Conservation (phyloP, 2,888 invertebrate genomes). For the Neoitamus cyanurus region DNA sequence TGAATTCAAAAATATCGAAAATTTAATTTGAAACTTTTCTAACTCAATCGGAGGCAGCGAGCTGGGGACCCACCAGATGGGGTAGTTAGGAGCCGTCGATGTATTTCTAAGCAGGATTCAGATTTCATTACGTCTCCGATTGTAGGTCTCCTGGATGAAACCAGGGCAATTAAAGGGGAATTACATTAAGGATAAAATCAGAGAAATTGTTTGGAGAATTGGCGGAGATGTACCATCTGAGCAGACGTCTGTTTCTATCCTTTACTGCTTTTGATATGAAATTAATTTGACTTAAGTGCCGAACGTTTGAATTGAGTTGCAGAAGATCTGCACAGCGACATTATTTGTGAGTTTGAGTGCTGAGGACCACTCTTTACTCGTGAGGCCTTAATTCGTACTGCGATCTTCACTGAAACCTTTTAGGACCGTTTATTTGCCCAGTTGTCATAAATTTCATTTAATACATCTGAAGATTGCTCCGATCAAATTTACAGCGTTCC, state of each 20-base stretch:
- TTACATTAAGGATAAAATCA: constrained; percentile 36
- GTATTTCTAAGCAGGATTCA: constrained; percentile 21
- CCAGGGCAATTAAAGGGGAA: constrained; percentile 37
- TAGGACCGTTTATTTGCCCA: background rate
- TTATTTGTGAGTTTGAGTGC: background rate
- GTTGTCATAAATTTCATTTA: background rate
- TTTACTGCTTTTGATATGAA: constrained; percentile 20
- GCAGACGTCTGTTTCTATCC: background rate
- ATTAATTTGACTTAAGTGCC: constrained; percentile 8
- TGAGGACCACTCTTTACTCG: too few relatives aligned
- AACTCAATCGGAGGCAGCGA: constrained; percentile 25
- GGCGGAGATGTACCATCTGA: background rate
- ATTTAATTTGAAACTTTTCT: constrained; percentile 43
- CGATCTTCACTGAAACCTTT: background rate
- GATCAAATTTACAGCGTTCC: background rate
- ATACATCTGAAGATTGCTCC: background rate
- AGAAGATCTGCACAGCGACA: background rate
- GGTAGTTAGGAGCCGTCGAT: background rate
- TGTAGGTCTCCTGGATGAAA: constrained; percentile 31
- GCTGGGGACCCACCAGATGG: constrained; percentile 35
- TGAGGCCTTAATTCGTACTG: background rate
- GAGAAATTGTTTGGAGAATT: constrained; percentile 39
- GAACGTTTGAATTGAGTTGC: background rate
- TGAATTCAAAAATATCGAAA: constrained; percentile 38
- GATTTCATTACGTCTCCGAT: constrained; percentile 37